Conservation (phyloP, 1,140 invertebrate genomes). For the Whitmania pigra region DNA sequence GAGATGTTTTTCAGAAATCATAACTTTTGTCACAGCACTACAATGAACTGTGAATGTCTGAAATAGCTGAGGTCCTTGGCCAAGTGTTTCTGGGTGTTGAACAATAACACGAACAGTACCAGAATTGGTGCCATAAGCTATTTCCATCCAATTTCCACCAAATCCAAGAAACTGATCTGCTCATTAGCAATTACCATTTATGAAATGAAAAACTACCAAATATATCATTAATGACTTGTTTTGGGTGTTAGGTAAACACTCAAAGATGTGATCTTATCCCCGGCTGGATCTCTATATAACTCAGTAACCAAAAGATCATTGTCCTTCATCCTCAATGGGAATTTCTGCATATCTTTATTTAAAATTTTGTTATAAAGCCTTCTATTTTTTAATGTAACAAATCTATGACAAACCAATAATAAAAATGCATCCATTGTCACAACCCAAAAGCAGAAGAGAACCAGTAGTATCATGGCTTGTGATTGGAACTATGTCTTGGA, state of each 20-base stretch:
- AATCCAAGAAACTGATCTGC: constrained; percentile 53
- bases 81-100: constrained; percentile 94
- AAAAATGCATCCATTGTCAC: constrained; percentile 89
- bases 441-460: constrained; percentile 82
- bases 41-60: constrained; percentile 96
- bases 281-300: constrained; percentile 81
- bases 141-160: constrained; percentile 97
- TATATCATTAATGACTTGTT: constrained; percentile 56
- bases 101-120: constrained; percentile 91
- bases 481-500: constrained; percentile 84
- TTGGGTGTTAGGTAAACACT: constrained; percentile 95
- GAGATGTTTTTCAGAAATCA: constrained; percentile 86
- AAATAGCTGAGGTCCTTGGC: constrained; percentile 86
- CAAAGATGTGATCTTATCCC: constrained; percentile 92
- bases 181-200: neutral
- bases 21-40: constrained; percentile 78
- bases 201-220: neutral
- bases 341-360: constrained; percentile 91
- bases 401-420: constrained; percentile 64
- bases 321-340: constrained; percentile 94
- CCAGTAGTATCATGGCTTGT: constrained; percentile 90
- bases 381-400: neutral
- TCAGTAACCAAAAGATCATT: constrained; percentile 94
- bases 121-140: constrained; percentile 90
- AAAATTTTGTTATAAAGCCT: constrained; percentile 13